These are phyloP conservation scores for Tridacna gigas DNA, from an alignment of 2,888 invertebrate genomes.

Conservation along the genomic window DNA sequence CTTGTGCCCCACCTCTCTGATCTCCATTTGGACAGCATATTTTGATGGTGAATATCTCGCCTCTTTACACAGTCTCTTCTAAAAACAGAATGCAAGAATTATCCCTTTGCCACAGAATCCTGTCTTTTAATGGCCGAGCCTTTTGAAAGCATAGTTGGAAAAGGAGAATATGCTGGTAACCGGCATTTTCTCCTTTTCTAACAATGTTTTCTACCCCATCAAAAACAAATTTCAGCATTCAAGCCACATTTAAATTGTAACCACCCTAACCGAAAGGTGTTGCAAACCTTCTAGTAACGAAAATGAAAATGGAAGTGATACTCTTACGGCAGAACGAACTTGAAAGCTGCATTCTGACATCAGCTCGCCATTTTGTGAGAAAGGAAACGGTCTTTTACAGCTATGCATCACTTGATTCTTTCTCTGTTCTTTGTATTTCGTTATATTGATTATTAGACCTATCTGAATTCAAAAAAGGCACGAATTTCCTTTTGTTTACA, in stretches of 20 bases:
- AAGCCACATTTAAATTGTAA: no score
- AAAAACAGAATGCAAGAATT: neutral
- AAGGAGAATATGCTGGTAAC: no score
- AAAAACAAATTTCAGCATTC: no score
- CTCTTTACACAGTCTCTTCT: constrained; percentile 14
- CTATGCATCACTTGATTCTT: neutral
- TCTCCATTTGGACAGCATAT: constrained; percentile 2
- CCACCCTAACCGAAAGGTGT: no score
- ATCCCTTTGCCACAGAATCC: no score
- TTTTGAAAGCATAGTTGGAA: no score
- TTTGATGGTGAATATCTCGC: neutral
- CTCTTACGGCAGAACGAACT: neutral
- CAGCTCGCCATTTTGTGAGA: neutral
- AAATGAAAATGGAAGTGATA: neutral
- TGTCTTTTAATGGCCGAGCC: no score
- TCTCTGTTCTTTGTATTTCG: no score
- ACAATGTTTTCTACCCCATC: no score
- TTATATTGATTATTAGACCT: no score
- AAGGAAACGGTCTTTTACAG: constrained; percentile 24
- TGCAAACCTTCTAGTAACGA: no score
- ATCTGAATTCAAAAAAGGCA: constrained; percentile 1
- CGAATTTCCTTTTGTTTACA: constrained; percentile 2
- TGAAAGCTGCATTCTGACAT: neutral
- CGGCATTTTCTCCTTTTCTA: no score
- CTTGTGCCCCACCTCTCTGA: neutral